phyloP scores from a whole-genome alignment of 64 coral and sea anemone genomes.

The Montipora capricornis region DNA sequence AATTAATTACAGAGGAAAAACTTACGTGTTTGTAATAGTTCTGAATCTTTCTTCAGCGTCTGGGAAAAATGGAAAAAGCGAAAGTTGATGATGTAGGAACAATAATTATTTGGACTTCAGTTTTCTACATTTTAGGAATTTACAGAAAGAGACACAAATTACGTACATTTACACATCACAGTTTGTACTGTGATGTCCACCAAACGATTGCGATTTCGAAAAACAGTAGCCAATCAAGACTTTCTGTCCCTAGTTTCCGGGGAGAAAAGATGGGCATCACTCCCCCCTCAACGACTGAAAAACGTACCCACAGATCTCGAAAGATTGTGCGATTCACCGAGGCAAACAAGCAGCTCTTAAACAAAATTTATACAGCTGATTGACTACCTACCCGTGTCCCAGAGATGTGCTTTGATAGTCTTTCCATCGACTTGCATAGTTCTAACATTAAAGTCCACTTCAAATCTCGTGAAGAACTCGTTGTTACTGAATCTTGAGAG shows the following conservation, averaged over 20 bases:
- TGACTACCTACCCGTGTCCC: slow-evolving; percentile 92
- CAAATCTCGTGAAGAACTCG: slow-evolving; percentile 97
- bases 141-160: not conserved
- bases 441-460: slow-evolving; percentile 82
- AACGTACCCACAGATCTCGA: slow-evolving; percentile 35
- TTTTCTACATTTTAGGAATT: not conserved
- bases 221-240: not conserved
- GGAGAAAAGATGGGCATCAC: not conserved
- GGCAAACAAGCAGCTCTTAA: slow-evolving; percentile 31
- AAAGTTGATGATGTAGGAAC: not conserved
- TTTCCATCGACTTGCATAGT: slow-evolving; percentile 92
- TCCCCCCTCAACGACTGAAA: not conserved
- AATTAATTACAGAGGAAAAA: not conserved
- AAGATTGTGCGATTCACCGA: slow-evolving; percentile 54
- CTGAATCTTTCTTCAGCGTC: slow-evolving; percentile 97
- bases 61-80: slow-evolving; percentile 48
- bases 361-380: slow-evolving; percentile 25
- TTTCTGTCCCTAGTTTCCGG: not conserved
- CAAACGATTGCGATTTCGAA: not conserved
- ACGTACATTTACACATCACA: not conserved
- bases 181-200: not conserved
- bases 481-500: slow-evolving; percentile 96
- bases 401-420: slow-evolving; percentile 99
- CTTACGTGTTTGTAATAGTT: slow-evolving; percentile 99
- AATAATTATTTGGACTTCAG: not conserved